Evolutionary conservation across 2,888 invertebrate species (phyloP).

Genomic region (Ischnura elegans): DNA sequence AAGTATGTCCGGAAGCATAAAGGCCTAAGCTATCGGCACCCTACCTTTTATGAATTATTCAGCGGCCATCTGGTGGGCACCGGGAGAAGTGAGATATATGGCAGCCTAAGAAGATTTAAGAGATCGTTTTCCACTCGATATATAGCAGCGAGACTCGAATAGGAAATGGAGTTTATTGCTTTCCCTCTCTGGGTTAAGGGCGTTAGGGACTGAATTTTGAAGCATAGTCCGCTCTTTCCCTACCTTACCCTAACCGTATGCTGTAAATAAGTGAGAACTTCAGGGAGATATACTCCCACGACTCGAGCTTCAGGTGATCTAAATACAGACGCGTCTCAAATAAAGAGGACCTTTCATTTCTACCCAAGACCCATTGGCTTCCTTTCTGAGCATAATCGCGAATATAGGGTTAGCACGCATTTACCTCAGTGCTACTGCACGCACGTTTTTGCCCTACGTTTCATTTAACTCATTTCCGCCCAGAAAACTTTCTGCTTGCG

Average conservation of each 20-base stretch:
- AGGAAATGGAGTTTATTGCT: not conserved
- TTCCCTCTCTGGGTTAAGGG: not conserved
- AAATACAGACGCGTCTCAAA: not conserved
- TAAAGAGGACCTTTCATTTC: not conserved
- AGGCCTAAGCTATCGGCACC: not conserved
- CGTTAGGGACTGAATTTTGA: constrained; percentile 13
- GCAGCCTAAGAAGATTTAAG: not conserved
- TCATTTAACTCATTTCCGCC: too few species aligned
- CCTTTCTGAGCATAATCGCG: too few species aligned
- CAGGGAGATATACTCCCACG: not conserved
- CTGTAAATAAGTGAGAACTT: not conserved
- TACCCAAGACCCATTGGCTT: not conserved
- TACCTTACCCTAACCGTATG: not conserved
- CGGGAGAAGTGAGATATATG: not conserved
- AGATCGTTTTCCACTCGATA: constrained; percentile 12
- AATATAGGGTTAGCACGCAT: too few species aligned
- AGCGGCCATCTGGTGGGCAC: not conserved
- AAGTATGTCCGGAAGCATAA: not conserved
- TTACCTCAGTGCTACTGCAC: too few species aligned
- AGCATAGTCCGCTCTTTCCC: not conserved
- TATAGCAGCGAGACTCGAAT: constrained; percentile 17
- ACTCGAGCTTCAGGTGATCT: not conserved
- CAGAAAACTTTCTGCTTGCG: too few species aligned
- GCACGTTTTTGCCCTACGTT: too few species aligned
- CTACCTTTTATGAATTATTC: not conserved